Conservation (phyloP, 2,113 vertebrate species). For the Quiscalus mexicanus region DNA sequence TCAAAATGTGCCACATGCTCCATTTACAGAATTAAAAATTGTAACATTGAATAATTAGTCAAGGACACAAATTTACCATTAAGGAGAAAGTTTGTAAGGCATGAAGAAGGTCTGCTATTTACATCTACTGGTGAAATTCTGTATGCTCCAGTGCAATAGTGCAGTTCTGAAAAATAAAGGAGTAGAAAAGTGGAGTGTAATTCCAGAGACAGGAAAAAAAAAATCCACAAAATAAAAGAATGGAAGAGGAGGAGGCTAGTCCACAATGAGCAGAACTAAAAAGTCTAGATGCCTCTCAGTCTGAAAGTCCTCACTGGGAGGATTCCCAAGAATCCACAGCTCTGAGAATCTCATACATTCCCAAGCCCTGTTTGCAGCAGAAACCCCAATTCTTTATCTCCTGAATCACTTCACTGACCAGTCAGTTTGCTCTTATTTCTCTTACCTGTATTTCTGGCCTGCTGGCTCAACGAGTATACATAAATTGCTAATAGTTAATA, state of each 20-base stretch:
- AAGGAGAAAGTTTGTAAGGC: constrained; percentile 98
- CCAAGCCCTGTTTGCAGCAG: neutral
- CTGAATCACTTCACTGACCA: neutral
- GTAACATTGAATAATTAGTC: neutral
- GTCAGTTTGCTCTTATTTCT: neutral
- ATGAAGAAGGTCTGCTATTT: constrained; percentile 98
- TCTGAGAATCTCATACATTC: neutral
- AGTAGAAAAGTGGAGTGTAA: neutral
- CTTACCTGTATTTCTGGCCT: neutral
- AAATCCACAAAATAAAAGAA: neutral
- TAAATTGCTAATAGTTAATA: neutral
- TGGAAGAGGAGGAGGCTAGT: neutral
- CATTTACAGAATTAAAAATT: neutral
- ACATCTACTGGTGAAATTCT: constrained; percentile 98
- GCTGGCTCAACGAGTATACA: neutral
- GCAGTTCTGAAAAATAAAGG: constrained; percentile 83
- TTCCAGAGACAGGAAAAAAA: neutral
- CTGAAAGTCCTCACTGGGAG: neutral
- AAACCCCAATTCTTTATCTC: neutral
- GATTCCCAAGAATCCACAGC: neutral
- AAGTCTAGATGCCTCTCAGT: neutral
- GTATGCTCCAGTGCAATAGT: constrained; percentile 96
- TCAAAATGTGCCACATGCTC: neutral
- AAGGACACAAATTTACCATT: constrained; percentile 82
- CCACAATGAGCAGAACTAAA: neutral